Evolutionary conservation across 1,140 invertebrate genomes (phyloP).

Genomic region (Conus betulinus): DNA sequence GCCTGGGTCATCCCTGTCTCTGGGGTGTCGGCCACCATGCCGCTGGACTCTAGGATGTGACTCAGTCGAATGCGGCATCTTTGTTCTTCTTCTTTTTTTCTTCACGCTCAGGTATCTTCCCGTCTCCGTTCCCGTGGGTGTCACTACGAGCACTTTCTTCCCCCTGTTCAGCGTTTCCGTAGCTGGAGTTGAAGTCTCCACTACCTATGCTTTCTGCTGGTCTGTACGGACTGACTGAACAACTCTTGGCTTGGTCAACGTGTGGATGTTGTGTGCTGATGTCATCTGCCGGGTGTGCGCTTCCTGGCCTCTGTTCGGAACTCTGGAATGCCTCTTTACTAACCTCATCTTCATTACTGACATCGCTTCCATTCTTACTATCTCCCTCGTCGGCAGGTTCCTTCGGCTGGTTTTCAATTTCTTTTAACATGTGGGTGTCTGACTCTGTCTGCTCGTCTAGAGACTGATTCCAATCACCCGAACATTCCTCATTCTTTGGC

Average conservation of each 20-base stretch:
- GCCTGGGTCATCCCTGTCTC: not conserved
- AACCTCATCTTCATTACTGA: not conserved
- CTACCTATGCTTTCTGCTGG: not conserved
- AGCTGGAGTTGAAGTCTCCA: not conserved
- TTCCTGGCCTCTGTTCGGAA: not conserved
- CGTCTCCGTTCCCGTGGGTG: not conserved
- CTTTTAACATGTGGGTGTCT: not conserved
- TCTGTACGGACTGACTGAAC: not conserved
- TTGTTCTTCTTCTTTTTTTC: not conserved
- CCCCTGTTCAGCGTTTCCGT: not conserved
- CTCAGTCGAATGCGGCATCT: not conserved
- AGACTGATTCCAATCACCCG: not conserved
- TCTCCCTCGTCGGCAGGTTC: not conserved
- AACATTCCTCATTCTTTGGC: not conserved
- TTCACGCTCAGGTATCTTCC: not conserved
- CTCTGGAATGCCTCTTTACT: not conserved
- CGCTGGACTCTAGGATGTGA: constrained; percentile 14
- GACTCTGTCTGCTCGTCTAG: not conserved
- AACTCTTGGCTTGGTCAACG: not conserved
- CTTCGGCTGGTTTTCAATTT: not conserved
- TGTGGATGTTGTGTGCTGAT: not conserved
- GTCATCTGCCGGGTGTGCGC: not conserved
- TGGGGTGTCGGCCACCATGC: not conserved
- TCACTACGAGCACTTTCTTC: not conserved
- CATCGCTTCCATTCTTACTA: not conserved